These are phyloP conservation scores for Sarcophaga carnaria DNA, from an alignment of 2,888 invertebrate genomes.

Conservation along the genomic window DNA sequence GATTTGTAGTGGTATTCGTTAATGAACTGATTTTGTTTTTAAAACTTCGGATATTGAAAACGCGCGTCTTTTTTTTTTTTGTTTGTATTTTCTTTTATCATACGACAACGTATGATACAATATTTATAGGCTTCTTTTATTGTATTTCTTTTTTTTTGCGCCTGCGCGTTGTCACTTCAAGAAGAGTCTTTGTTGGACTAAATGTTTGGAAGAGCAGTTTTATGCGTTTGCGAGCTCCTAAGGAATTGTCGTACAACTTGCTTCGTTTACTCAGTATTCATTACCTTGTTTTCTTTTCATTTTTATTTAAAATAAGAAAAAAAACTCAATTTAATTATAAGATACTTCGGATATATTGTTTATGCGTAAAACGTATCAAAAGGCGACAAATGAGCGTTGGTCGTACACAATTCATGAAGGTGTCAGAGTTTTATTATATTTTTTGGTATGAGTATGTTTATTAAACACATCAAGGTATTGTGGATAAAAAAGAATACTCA, in stretches of 20 bases:
- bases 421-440: conserved; percentile 42
- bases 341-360: conserved; percentile 51
- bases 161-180: conserved; percentile 63
- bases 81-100: conserved; percentile 45
- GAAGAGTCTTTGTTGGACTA: conserved; percentile 52
- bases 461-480: background rate
- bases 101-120: conserved; percentile 37
- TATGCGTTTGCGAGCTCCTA: conserved; percentile 33
- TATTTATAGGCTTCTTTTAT: background rate
- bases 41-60: no score
- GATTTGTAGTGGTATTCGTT: conserved; percentile 40
- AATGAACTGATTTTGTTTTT: conserved; percentile 17
- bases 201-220: conserved; percentile 47
- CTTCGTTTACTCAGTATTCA: conserved; percentile 21
- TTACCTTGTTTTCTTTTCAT: background rate
- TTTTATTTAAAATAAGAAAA: conserved; percentile 9
- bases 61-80: conserved; percentile 39
- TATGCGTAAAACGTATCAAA: conserved; percentile 68
- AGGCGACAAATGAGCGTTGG: conserved; percentile 60
- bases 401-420: conserved; percentile 47
- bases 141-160: conserved; percentile 49
- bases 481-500: no score
- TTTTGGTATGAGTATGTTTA: conserved; percentile 9
- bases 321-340: background rate
- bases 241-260: conserved; percentile 46